Evolutionary conservation across 2,797 vertebrate genomes (phyloP).

Genomic region (Steatocranus sp.): DNA sequence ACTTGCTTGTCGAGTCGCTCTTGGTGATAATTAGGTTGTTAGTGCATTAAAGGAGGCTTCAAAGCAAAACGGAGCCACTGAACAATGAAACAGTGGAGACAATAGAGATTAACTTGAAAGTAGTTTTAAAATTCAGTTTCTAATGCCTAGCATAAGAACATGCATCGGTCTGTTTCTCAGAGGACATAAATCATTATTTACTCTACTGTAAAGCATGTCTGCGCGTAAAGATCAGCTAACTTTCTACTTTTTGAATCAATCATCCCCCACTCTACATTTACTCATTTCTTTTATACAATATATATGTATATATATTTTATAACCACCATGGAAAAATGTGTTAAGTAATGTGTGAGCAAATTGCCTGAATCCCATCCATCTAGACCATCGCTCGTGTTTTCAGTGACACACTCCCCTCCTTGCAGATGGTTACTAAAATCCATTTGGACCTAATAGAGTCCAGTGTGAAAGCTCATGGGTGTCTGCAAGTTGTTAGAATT

Average conservation of each 20-base stretch:
- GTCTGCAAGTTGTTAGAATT: constrained; percentile 65
- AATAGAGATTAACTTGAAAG: neutral
- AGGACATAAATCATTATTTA: neutral
- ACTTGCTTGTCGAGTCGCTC: neutral
- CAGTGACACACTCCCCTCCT: constrained; percentile 30
- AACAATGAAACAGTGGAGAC: neutral
- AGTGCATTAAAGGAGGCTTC: neutral
- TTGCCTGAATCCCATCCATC: constrained; percentile 38
- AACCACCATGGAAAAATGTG: constrained; percentile 18
- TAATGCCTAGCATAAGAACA: neutral
- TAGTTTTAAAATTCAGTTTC: neutral
- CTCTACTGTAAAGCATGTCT: neutral
- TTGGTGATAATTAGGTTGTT: constrained; percentile 27
- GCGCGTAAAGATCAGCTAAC: neutral
- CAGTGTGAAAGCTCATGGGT: constrained; percentile 57
- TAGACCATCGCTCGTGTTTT: constrained; percentile 36
- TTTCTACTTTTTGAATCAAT: neutral
- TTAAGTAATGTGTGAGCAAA: constrained; percentile 48
- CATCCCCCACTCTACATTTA: neutral
- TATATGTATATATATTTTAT: neutral
- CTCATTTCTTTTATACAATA: neutral
- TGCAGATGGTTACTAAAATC: constrained; percentile 61
- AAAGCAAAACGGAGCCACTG: neutral
- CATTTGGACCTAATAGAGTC: constrained; percentile 65
- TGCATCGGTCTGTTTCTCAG: neutral